Percentiles rank a stretch among this genome's conserved stretches.
These are phyloP conservation scores for Cosmia pyralina DNA, from an alignment of 2,888 invertebrate genomes.

Conservation along the genomic window DNA sequence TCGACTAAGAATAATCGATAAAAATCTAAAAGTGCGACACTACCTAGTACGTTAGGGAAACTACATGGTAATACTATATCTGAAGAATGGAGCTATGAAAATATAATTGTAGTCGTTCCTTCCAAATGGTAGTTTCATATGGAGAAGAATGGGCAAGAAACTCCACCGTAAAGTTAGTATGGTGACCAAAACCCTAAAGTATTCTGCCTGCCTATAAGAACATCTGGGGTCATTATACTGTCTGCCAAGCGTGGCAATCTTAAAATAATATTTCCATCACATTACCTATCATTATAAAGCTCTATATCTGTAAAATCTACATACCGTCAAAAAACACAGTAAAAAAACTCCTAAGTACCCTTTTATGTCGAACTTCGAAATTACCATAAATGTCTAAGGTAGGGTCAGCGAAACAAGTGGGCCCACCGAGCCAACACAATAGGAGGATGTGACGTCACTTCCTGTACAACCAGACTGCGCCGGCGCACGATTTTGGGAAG, in stretches of 20 bases:
- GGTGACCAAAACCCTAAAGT: neutral
- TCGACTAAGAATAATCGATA: too few relatives aligned
- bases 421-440: conserved; percentile 61
- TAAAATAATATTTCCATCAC: neutral
- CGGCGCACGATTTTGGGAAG: conserved; percentile 62
- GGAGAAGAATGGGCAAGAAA: too few relatives aligned
- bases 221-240: neutral
- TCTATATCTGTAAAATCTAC: neutral
- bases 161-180: too few relatives aligned
- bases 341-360: conserved; percentile 12
- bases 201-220: neutral
- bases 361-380: conserved; percentile 29
- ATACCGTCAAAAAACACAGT: neutral
- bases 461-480: conserved; percentile 66
- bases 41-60: too few relatives aligned
- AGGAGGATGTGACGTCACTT: conserved; percentile 78
- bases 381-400: conserved; percentile 49
- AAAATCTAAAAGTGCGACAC: too few relatives aligned
- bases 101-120: too few relatives aligned
- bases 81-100: too few relatives aligned
- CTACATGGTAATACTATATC: too few relatives aligned
- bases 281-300: conserved; percentile 3
- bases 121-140: too few relatives aligned
- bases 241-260: neutral
- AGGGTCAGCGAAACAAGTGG: conserved; percentile 48